Percentiles rank a stretch among this genome's conserved stretches.
Conservation (phyloP, 2,797 vertebrate species). For the Botia almorhae region DNA sequence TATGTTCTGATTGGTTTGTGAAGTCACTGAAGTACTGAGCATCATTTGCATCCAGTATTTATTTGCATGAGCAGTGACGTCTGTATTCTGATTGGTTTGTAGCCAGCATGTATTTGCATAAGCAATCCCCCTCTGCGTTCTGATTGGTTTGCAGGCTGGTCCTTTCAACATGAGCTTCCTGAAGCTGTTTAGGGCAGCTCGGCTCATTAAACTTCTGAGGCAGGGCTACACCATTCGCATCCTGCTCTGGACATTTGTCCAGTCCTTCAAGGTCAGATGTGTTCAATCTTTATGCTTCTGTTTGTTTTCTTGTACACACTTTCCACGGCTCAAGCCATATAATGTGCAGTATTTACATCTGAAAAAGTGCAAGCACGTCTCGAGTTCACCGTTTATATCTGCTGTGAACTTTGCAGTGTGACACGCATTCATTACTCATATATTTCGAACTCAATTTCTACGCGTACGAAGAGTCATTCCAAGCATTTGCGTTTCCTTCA, state of each 20-base stretch:
- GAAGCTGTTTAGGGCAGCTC: conserved; percentile 95
- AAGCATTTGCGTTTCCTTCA: too few relatives aligned
- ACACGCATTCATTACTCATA: too few relatives aligned
- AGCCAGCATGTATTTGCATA: background rate
- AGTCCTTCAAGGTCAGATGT: conserved; percentile 90
- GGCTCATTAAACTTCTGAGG: conserved; percentile 95
- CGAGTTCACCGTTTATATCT: too few relatives aligned
- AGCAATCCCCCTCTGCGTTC: conserved; percentile 6
- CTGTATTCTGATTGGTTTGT: background rate
- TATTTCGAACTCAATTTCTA: too few relatives aligned
- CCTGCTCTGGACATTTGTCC: conserved; percentile 96
- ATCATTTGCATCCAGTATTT: background rate
- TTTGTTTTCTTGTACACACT: too few relatives aligned
- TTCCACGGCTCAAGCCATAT: too few relatives aligned
- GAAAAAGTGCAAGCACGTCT: too few relatives aligned
- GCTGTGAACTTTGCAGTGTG: too few relatives aligned
- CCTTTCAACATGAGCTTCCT: conserved; percentile 97
- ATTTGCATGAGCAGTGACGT: background rate
- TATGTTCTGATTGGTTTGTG: background rate
- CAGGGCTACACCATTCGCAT: conserved; percentile 99
- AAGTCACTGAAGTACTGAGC: too few relatives aligned
- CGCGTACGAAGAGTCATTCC: too few relatives aligned
- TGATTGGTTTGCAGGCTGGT: conserved; percentile 76
- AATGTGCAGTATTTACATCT: too few relatives aligned
- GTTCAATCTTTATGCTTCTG: background rate